These are phyloP conservation scores for Hirtodrosophila alboralis DNA, from an alignment of 2,888 invertebrate species.

Conservation along the genomic window DNA sequence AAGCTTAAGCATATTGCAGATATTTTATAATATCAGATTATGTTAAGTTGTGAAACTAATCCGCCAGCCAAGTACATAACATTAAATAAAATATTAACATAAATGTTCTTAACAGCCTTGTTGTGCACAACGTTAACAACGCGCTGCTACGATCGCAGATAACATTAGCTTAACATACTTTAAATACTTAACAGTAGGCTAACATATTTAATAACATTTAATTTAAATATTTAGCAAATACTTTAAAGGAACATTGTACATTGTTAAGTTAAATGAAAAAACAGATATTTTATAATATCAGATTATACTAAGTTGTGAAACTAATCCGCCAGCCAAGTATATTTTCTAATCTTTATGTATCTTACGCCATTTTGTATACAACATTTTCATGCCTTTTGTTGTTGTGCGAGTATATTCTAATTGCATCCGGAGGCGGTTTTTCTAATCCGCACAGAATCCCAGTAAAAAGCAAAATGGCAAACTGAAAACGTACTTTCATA, in stretches of 20 bases:
- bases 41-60: not conserved
- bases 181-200: too few relatives aligned
- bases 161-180: too few relatives aligned
- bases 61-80: not conserved
- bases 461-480: constrained; percentile 40
- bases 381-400: constrained; percentile 25
- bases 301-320: not conserved
- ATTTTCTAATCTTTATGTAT: constrained; percentile 10
- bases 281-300: constrained; percentile 5
- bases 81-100: too few relatives aligned
- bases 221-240: too few relatives aligned
- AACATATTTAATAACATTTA: too few relatives aligned
- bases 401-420: constrained; percentile 58
- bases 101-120: too few relatives aligned
- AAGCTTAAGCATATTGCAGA: constrained; percentile 9
- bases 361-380: constrained; percentile 7
- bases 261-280: not conserved
- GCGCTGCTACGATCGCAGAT: too few relatives aligned
- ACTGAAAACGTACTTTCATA: constrained; percentile 53
- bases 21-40: constrained; percentile 8
- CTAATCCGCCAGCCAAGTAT: not conserved
- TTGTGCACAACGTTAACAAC: too few relatives aligned
- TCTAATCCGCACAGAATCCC: constrained; percentile 28
- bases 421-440: constrained; percentile 63
- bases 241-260: too few relatives aligned